Base-by-base conservation (phyloP, 2,113 vertebrate genomes). In the Dasypus novemcinctus region DNA sequence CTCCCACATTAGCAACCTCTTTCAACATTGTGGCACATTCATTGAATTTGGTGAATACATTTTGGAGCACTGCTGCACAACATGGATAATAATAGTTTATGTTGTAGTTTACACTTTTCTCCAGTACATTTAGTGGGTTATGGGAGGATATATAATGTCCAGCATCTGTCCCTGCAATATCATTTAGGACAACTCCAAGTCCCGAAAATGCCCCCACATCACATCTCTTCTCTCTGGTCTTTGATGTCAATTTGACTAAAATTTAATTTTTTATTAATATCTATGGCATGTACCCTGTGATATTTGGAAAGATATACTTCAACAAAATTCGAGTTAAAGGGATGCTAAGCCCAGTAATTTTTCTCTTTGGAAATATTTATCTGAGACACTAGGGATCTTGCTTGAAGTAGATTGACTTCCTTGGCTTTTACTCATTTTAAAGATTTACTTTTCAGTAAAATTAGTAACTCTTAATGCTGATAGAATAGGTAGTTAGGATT, bases 371-470 rank as follows among this genome's bases (percentile, higher is more conserved):
- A 21, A 43, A 1, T 38, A 75, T 84, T 88, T 88, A 80, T 95
- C 61, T 46, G 12, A 43, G 91, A 12, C 38, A 1, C 20, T 68
- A 1, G 36, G 86, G 46, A 63, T 5, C 11, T 10, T 5, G 2
- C 43, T 27, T 27, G 25, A 43, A 38, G 27, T 20, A 13, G n/a
- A 52, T 84, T 79, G 31, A 59, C 63, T 43, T 87, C 41, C 23
- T 43, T 21, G 49, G 36, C 27, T 90, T 43, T 23, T 85, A 93
- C 25, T 23, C 25, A 14, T 61, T 3, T 25, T 43, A 43, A 93
- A 78, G 94, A 7, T 85, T 96, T 76, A 21, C 0, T 57, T 96
- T 96, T 97, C 49, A 15, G 86, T 87, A 74, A 90, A 95, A 91
- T 93, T 59, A 90, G 64, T 93, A 94, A 9, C 38, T 59, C 59